Conservation (phyloP, 2,888 invertebrate genomes). For the Deilephila elpenor region DNA sequence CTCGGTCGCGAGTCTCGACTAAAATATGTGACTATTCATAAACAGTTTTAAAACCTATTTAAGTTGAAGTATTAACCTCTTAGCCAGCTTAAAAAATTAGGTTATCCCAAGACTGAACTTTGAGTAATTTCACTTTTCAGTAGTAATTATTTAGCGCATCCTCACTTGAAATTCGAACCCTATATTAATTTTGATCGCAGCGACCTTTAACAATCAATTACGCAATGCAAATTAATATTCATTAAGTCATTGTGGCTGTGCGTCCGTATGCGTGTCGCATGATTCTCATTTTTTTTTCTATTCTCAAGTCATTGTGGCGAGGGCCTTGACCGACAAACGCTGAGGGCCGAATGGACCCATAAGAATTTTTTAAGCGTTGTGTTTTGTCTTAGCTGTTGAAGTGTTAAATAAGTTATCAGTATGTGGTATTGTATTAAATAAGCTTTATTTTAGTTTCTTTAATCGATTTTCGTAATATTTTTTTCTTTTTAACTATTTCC, state of each 20-base stretch:
- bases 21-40: no score
- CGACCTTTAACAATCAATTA: constrained; percentile 16
- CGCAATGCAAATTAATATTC: constrained; percentile 30
- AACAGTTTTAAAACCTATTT: no score
- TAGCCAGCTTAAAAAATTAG: no score
- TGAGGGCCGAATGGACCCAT: constrained; percentile 28
- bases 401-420: no score
- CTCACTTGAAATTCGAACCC: background rate
- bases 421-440: no score
- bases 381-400: background rate
- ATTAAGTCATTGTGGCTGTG: constrained; percentile 24
- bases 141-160: background rate
- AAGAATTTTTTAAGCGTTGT: constrained; percentile 20
- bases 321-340: constrained; percentile 35
- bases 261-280: constrained; percentile 30
- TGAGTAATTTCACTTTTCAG: no score
- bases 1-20: no score
- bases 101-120: no score
- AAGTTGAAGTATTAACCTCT: no score
- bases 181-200: background rate
- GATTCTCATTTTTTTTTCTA: constrained; percentile 35
- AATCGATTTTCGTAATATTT: no score
- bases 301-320: constrained; percentile 33
- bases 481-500: no score
- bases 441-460: no score